Conservation (phyloP, 2,888 invertebrate species). For the Labia minor region DNA sequence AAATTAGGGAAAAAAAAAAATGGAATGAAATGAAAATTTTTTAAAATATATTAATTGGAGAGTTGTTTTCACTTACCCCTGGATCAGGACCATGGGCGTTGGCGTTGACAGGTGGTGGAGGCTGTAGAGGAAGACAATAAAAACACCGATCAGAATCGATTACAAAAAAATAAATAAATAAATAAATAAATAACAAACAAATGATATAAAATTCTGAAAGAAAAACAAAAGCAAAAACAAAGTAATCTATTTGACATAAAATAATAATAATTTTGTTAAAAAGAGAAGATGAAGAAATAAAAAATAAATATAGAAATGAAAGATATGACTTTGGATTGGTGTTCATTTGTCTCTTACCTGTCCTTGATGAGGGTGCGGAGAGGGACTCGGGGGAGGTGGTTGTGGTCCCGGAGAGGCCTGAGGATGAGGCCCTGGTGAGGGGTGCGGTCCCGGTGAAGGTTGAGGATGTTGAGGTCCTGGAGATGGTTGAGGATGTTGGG, state of each 20-base stretch:
- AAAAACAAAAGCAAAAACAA: no score
- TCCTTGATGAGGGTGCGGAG: constrained; percentile 21
- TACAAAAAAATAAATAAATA: neutral
- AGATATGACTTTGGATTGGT: no score
- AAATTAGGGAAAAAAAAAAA: no score
- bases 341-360: neutral
- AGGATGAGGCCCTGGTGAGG: constrained; percentile 20
- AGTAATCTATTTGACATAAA: no score
- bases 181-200: no score
- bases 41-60: no score
- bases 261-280: no score
- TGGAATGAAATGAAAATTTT: no score
- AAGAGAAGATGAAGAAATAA: no score
- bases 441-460: constrained; percentile 15
- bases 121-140: constrained; percentile 38
- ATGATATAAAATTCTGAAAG: no score
- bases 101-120: constrained; percentile 58
- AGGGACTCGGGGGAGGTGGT: constrained; percentile 29
- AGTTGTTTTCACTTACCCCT: constrained; percentile 46
- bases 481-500: constrained; percentile 18
- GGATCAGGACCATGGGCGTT: constrained; percentile 67
- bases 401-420: constrained; percentile 27
- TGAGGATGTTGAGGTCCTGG: constrained; percentile 18
- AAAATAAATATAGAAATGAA: no score
- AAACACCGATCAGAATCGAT: neutral